Evolutionary conservation across 2,113 vertebrate genomes (phyloP).

Genomic region (Columba janthina): DNA sequence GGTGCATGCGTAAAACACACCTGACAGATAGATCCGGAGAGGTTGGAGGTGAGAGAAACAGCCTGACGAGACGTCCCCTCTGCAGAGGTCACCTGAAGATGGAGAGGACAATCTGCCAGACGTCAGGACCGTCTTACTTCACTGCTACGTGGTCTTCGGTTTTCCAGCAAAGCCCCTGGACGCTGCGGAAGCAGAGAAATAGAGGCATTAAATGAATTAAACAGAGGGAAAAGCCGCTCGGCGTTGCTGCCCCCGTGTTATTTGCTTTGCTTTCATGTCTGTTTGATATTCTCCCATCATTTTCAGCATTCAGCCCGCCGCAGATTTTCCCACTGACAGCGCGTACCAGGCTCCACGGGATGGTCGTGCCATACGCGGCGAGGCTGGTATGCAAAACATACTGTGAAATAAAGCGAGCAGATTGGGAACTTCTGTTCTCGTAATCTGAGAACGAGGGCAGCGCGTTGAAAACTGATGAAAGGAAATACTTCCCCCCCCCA

Average conservation of each 20-base stretch:
- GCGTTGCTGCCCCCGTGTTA: background rate
- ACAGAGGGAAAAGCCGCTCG: background rate
- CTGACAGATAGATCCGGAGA: background rate
- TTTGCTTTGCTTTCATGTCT: background rate
- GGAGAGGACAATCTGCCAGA: background rate
- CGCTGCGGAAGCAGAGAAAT: background rate
- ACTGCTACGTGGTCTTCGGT: background rate
- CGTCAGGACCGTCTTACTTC: background rate
- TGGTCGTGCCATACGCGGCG: background rate
- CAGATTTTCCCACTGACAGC: background rate
- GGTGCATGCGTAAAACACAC: slow-evolving; percentile 22
- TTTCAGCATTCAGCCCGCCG: background rate
- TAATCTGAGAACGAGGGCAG: background rate
- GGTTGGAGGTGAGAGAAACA: background rate
- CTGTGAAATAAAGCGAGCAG: slow-evolving; percentile 1
- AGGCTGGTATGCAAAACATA: background rate
- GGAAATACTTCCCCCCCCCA: background rate
- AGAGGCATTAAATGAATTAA: background rate
- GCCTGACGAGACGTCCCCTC: background rate
- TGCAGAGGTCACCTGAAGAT: background rate
- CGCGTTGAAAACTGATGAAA: background rate
- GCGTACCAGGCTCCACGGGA: background rate
- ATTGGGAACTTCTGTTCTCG: slow-evolving; percentile 12
- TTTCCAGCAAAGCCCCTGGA: background rate
- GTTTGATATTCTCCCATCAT: background rate